A percentile compares a stretch with the other conserved stretches of the same genome.
phyloP scores from a whole-genome alignment of 2,888 invertebrate species.

The Yponomeuta plumbellus region DNA sequence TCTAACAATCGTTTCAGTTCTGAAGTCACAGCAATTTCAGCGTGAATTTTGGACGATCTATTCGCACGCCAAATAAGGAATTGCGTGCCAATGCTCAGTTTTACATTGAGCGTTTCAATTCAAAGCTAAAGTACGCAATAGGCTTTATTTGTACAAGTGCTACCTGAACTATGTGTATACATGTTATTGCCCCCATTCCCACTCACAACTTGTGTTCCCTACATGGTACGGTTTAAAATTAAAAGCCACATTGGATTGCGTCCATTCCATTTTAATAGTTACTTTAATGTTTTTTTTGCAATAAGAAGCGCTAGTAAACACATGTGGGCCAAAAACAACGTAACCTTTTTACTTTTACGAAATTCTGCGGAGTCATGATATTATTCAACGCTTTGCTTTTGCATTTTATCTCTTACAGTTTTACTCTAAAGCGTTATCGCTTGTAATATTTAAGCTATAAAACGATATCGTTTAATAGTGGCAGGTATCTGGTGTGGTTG shows the following conservation, averaged over 20 bases:
- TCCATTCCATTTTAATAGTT: too few relatives aligned
- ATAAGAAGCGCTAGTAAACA: not conserved
- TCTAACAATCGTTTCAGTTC: too few relatives aligned
- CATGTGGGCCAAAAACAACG: not conserved
- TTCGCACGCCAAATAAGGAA: not conserved
- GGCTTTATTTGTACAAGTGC: not conserved
- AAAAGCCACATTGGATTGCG: too few relatives aligned
- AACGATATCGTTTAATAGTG: not conserved
- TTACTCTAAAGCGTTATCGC: not conserved
- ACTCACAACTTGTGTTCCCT: not conserved
- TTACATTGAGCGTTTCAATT: not conserved
- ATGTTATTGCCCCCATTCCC: not conserved
- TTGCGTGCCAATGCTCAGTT: not conserved
- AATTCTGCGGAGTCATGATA: not conserved
- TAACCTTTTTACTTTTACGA: not conserved
- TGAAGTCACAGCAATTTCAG: too few relatives aligned
- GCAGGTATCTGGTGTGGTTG: not conserved
- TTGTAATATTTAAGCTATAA: not conserved
- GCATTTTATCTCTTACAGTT: not conserved
- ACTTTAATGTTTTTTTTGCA: not conserved
- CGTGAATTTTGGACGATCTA: too few relatives aligned
- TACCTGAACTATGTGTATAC: not conserved
- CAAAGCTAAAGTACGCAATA: not conserved
- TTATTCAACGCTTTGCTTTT: too few relatives aligned
- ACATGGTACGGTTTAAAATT: not conserved